These are phyloP conservation scores for Nycticebus coucang DNA, from an alignment of 2,113 vertebrate species.

Conservation along the genomic window DNA sequence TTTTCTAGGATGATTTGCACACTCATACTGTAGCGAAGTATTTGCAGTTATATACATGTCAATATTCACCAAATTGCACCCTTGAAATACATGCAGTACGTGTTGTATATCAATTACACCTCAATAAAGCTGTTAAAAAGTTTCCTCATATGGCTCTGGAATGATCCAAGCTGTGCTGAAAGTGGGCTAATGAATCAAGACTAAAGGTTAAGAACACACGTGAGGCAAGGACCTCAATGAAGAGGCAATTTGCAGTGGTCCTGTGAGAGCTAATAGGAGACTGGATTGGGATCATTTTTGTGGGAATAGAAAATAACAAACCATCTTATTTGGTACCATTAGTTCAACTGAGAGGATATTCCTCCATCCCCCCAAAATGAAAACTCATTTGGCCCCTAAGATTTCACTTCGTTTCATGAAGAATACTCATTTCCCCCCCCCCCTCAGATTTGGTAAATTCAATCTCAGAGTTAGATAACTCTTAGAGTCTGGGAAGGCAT, in stretches of 20 bases:
- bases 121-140: not conserved
- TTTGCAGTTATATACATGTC: not conserved
- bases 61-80: not conserved
- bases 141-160: not conserved
- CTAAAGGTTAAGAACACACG: not conserved
- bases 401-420: not conserved
- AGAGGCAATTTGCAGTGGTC: not conserved
- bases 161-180: not conserved
- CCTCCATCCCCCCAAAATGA: not conserved
- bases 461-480: not conserved
- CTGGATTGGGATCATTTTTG: not conserved
- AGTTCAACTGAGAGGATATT: not conserved
- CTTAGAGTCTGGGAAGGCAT: not conserved
- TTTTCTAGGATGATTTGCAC: no score
- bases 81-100: not conserved
- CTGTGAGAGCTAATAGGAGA: not conserved
- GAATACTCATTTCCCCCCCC: not conserved
- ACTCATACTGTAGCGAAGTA: not conserved
- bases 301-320: not conserved
- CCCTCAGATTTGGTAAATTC: not conserved
- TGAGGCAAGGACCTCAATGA: not conserved
- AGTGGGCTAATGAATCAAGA: not conserved
- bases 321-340: not conserved
- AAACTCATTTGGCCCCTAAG: not conserved
- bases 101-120: not conserved